Evolutionary conservation across 2,888 invertebrate species (phyloP).

Genomic region (Himalopsyche japonica): DNA sequence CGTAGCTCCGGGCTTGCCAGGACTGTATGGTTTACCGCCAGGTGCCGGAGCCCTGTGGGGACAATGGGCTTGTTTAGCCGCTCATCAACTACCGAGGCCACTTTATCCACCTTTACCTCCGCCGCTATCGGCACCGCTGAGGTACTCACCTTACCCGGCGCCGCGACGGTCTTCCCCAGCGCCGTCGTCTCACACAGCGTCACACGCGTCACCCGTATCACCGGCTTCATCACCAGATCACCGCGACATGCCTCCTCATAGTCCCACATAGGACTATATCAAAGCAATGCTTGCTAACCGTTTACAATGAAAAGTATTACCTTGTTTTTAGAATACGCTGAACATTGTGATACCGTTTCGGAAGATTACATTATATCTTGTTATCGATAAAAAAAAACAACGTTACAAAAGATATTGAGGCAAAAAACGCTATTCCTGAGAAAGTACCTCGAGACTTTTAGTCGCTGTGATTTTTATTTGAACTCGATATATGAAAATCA

Average conservation of each 20-base stretch:
- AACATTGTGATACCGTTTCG: background rate
- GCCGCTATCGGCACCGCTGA: slow-evolving; percentile 62
- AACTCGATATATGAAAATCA: background rate
- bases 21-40: slow-evolving; percentile 55
- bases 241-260: slow-evolving; percentile 48
- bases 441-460: background rate
- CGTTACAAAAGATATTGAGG: too few relatives aligned
- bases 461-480: too few relatives aligned
- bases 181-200: slow-evolving; percentile 55
- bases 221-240: slow-evolving; percentile 61
- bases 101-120: slow-evolving; percentile 54
- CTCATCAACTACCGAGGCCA: slow-evolving; percentile 61
- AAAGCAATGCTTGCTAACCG: background rate
- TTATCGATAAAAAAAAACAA: background rate
- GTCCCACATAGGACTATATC: slow-evolving; percentile 41
- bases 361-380: background rate
- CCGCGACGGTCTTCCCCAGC: slow-evolving; percentile 48
- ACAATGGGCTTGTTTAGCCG: slow-evolving; percentile 72
- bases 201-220: slow-evolving; percentile 45
- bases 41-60: slow-evolving; percentile 62
- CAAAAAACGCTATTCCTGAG: background rate
- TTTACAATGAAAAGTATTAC: background rate
- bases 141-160: slow-evolving; percentile 63
- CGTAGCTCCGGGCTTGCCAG: slow-evolving; percentile 47
- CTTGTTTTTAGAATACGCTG: background rate